These are phyloP conservation scores for Oxyura jamaicensis DNA, from an alignment of 2,113 vertebrate species.

Conservation along the genomic window DNA sequence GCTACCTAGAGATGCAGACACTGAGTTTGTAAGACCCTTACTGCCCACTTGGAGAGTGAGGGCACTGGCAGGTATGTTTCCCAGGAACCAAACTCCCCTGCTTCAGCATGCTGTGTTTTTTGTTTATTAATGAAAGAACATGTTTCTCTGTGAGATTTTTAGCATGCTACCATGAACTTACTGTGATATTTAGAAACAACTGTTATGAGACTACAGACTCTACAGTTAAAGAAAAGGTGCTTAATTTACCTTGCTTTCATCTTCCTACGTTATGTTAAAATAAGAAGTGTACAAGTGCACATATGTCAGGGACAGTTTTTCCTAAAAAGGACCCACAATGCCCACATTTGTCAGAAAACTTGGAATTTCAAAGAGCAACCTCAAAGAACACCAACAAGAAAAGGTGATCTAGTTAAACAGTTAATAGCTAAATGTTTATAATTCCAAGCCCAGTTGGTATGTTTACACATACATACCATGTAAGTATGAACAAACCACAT, in stretches of 20 bases:
- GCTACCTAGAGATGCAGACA: neutral
- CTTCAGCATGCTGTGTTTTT: neutral
- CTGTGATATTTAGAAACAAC: conserved; percentile 20
- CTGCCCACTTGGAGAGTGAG: neutral
- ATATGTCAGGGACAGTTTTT: neutral
- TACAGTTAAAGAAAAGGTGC: neutral
- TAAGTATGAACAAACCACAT: neutral
- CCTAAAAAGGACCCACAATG: neutral
- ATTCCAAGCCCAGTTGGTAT: neutral
- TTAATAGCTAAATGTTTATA: neutral
- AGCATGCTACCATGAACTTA: neutral
- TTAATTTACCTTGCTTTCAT: conserved; percentile 14
- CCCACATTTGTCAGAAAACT: neutral
- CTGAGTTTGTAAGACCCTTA: neutral
- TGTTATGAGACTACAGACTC: neutral
- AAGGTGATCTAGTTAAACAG: neutral
- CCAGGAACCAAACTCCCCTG: neutral
- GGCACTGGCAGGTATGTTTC: neutral
- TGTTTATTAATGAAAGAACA: neutral
- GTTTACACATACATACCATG: neutral
- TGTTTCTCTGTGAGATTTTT: neutral
- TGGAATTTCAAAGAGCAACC: neutral
- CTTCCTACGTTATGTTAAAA: conserved; percentile 40
- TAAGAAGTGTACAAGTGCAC: neutral
- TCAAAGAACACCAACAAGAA: neutral